Conservation (phyloP, 2,888 invertebrate species). For the Protula sp. region DNA sequence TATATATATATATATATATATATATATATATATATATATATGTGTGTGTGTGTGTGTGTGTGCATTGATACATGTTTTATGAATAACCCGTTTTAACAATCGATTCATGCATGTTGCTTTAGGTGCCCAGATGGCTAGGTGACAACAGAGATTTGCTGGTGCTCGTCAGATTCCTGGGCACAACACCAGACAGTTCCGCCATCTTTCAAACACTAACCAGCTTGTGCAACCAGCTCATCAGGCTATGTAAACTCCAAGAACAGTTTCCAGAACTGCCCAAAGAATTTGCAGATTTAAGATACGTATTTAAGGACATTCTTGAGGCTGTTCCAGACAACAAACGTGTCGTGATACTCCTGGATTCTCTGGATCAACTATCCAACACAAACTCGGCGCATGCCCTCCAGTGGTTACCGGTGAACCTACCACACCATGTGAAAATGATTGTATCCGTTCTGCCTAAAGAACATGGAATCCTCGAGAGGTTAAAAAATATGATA, state of each 20-base stretch:
- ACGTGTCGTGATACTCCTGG: slow-evolving; percentile 35
- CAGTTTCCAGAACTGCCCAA: slow-evolving; percentile 4
- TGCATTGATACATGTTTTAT: too few species aligned
- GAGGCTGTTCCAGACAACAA: slow-evolving; percentile 31
- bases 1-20: too few species aligned
- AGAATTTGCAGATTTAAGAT: slow-evolving; percentile 30
- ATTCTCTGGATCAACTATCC: slow-evolving; percentile 36
- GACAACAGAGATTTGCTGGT: slow-evolving; percentile 11
- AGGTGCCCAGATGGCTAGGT: not conserved
- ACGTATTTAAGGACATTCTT: slow-evolving; percentile 30
- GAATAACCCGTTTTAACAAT: too few species aligned
- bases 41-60: too few species aligned
- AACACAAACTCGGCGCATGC: slow-evolving; percentile 30
- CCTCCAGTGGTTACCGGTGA: slow-evolving; percentile 38
- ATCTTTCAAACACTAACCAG: slow-evolving; percentile 32
- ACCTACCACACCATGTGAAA: slow-evolving; percentile 37
- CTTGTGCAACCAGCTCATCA: slow-evolving; percentile 35
- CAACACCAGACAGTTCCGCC: slow-evolving; percentile 37
- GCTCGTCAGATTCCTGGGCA: slow-evolving; percentile 37
- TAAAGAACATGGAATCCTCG: slow-evolving; percentile 55
- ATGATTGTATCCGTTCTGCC: slow-evolving; percentile 35
- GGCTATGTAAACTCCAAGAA: slow-evolving; percentile 9
- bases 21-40: too few species aligned
- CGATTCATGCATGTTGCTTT: too few species aligned
- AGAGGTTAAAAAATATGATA: slow-evolving; percentile 65